Percentiles rank a stretch among this genome's conserved stretches.
Evolutionary conservation across 2,888 invertebrate species (phyloP).

Genomic region (Hartigia nigra): DNA sequence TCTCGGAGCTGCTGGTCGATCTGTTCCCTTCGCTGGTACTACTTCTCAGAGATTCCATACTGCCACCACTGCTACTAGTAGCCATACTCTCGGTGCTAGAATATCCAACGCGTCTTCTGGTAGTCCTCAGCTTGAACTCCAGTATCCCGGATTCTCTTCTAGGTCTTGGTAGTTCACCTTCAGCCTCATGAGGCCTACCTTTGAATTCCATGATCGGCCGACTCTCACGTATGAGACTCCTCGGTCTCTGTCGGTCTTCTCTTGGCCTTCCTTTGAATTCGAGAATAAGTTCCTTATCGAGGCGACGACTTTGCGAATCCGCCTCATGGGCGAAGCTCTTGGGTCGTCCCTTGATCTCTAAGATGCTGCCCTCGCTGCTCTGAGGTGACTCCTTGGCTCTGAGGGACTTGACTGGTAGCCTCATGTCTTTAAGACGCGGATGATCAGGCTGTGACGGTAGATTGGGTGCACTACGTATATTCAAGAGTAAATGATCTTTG

Average conservation of each 20-base stretch:
- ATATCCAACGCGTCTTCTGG: conserved; percentile 72
- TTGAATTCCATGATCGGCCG: conserved; percentile 80
- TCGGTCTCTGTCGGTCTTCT: conserved; percentile 51
- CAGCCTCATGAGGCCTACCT: conserved; percentile 70
- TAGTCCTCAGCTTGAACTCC: conserved; percentile 74
- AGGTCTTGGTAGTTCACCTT: conserved; percentile 46
- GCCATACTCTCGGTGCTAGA: conserved; percentile 90
- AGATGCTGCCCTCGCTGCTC: conserved; percentile 73
- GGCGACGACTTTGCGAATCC: conserved; percentile 69
- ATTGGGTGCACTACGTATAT: conserved; percentile 85
- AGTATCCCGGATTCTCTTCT: conserved; percentile 67
- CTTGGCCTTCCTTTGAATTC: conserved; percentile 78
- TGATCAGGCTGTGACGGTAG: conserved; percentile 76
- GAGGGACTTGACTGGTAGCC: conserved; percentile 78
- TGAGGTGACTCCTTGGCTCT: conserved; percentile 73
- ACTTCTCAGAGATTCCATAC: conserved; percentile 88
- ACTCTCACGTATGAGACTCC: conserved; percentile 60
- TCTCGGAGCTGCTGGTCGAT: conserved; percentile 87
- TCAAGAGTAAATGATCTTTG: conserved; percentile 74
- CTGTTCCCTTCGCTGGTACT: conserved; percentile 89
- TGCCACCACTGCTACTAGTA: conserved; percentile 87
- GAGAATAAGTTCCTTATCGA: conserved; percentile 70
- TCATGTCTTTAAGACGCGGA: conserved; percentile 78
- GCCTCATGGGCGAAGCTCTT: conserved; percentile 63
- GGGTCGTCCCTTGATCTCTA: conserved; percentile 71